Conservation (phyloP, 2,113 vertebrate genomes). For the Oncorhynchus nerka region DNA sequence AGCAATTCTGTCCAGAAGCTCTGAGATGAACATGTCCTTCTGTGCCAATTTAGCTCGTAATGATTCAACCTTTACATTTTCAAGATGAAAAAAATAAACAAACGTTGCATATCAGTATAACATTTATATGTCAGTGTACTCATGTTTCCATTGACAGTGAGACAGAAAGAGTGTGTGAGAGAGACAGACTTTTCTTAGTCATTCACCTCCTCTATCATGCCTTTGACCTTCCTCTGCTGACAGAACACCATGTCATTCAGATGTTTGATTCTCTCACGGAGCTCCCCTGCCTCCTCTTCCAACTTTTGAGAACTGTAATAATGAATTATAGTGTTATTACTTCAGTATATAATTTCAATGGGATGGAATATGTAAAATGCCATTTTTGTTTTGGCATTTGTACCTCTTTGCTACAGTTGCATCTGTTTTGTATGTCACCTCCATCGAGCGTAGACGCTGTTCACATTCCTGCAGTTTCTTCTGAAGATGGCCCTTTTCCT, state of each 20-base stretch:
- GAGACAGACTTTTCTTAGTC: neutral
- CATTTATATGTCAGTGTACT: neutral
- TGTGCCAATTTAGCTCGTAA: constrained; percentile 87
- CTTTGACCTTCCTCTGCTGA: constrained; percentile 97
- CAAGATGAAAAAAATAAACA: neutral
- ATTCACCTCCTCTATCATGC: constrained; percentile 97
- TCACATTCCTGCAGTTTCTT: constrained; percentile 85
- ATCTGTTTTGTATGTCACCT: constrained; percentile 68
- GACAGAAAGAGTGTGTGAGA: neutral
- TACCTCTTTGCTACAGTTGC: constrained; percentile 74
- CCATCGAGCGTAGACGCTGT: constrained; percentile 73
- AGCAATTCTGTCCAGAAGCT: constrained; percentile 93
- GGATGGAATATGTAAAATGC: neutral
- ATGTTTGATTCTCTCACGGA: constrained; percentile 90
- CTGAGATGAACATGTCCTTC: constrained; percentile 93
- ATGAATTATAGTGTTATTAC: neutral
- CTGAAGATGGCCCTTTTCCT: constrained; percentile 89
- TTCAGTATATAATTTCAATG: neutral
- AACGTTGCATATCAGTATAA: neutral
- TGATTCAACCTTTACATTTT: constrained; percentile 79
- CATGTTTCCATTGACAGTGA: neutral
- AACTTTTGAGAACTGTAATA: constrained; percentile 80
- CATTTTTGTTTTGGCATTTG: neutral
- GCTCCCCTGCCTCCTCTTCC: constrained; percentile 79
- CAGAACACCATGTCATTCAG: constrained; percentile 98